Evolutionary conservation across 2,888 invertebrate genomes (phyloP).

Genomic region (Octodonta nipae): DNA sequence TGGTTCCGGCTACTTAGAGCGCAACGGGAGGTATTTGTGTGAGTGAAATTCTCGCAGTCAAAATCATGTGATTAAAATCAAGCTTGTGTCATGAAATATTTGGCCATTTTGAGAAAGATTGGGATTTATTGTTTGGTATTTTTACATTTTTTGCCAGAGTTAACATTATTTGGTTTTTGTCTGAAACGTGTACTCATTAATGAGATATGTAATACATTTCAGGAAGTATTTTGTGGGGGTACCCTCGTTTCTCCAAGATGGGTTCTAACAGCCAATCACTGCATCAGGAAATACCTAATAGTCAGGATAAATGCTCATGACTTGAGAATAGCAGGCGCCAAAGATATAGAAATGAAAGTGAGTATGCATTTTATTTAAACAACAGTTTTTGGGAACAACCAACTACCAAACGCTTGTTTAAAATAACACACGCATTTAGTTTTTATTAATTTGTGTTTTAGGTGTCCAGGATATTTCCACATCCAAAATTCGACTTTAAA

Average conservation of each 20-base stretch:
- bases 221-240: slow-evolving; percentile 84
- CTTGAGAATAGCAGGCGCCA: slow-evolving; percentile 52
- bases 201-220: no score
- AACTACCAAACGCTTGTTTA: no score
- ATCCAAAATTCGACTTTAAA: slow-evolving; percentile 74
- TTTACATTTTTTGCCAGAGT: background rate
- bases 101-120: no score
- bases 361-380: no score
- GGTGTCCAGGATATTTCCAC: slow-evolving; percentile 57
- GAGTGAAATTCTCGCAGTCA: no score
- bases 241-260: slow-evolving; percentile 68
- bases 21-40: no score
- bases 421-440: no score
- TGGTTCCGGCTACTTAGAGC: no score
- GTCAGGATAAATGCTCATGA: slow-evolving; percentile 81
- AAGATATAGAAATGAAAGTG: slow-evolving; percentile 61
- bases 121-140: background rate
- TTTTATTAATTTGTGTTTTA: background rate
- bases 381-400: no score
- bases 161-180: slow-evolving; percentile 1
- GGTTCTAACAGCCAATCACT: slow-evolving; percentile 81
- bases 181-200: no score
- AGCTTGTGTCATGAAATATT: no score
- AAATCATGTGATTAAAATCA: no score
- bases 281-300: slow-evolving; percentile 61